Percentiles rank a stretch among this genome's conserved stretches.
phyloP scores from a whole-genome alignment of 2,888 invertebrate species.

The Syrphus vitripennis region DNA sequence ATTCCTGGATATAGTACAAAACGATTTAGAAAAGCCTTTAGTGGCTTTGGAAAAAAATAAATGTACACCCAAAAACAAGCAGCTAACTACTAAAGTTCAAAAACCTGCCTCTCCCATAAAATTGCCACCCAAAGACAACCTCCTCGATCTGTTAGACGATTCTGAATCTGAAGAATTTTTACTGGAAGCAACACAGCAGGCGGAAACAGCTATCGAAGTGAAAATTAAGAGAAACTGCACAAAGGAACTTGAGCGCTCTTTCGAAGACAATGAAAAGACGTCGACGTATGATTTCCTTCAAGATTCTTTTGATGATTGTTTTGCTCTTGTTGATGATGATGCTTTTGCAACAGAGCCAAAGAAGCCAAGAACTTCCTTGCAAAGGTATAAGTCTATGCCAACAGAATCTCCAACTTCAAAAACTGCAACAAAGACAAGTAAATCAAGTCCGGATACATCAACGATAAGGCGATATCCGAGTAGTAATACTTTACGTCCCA shows the following conservation, averaged over 20 bases:
- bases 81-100: neutral
- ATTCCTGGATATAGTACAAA: neutral
- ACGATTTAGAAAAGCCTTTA: neutral
- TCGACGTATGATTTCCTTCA: slow-evolving; percentile 70
- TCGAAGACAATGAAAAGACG: slow-evolving; percentile 56
- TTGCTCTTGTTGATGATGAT: slow-evolving; percentile 76
- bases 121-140: neutral
- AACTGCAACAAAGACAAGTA: neutral
- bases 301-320: slow-evolving; percentile 78
- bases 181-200: slow-evolving; percentile 77
- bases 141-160: slow-evolving; percentile 72
- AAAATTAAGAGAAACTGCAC: neutral
- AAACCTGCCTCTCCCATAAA: neutral
- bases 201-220: slow-evolving; percentile 73
- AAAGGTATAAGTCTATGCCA: slow-evolving; percentile 79
- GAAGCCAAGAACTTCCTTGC: slow-evolving; percentile 76
- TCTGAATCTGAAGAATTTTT: slow-evolving; percentile 77
- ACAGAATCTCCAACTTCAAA: slow-evolving; percentile 66
- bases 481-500: slow-evolving; percentile 59
- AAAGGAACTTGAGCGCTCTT: neutral
- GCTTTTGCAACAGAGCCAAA: slow-evolving; percentile 75
- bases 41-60: neutral
- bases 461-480: slow-evolving; percentile 78
- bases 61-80: neutral
- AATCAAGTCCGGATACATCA: slow-evolving; percentile 55